Conservation (phyloP, 2,888 invertebrate genomes). For the Villa cingulata region DNA sequence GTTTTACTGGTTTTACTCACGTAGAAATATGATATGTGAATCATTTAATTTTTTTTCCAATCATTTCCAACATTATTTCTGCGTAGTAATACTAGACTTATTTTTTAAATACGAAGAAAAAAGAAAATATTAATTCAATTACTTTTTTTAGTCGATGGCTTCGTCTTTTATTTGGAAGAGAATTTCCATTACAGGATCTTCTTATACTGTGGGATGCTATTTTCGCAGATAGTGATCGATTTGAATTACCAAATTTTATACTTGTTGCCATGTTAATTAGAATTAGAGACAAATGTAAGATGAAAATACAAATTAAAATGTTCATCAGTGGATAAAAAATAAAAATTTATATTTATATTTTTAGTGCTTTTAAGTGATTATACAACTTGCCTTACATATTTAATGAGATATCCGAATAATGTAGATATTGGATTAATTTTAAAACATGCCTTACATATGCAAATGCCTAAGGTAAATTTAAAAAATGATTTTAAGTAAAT, state of each 20-base stretch:
- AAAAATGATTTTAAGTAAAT: not conserved
- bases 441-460: constrained; percentile 43
- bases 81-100: not conserved
- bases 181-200: constrained; percentile 64
- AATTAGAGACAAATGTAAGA: constrained; percentile 52
- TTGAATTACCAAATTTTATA: constrained; percentile 49
- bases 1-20: too few species aligned
- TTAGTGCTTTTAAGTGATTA: constrained; percentile 50
- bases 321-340: not conserved
- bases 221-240: constrained; percentile 52
- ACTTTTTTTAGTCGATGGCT: constrained; percentile 59
- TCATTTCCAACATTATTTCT: not conserved
- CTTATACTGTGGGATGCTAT: constrained; percentile 72
- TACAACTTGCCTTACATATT: constrained; percentile 45
- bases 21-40: too few species aligned
- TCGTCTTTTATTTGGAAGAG: constrained; percentile 67
- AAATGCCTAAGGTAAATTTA: constrained; percentile 31
- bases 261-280: constrained; percentile 65
- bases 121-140: not conserved
- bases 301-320: not conserved
- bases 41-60: too few species aligned
- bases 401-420: constrained; percentile 54
- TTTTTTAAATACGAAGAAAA: too few species aligned
- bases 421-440: constrained; percentile 49
- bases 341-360: constrained; percentile 12